Evolutionary conservation across 2,797 vertebrate species (phyloP), one percentile per base, ranked within the genome.

Genomic region (Trichosurus vulpecula): DNA sequence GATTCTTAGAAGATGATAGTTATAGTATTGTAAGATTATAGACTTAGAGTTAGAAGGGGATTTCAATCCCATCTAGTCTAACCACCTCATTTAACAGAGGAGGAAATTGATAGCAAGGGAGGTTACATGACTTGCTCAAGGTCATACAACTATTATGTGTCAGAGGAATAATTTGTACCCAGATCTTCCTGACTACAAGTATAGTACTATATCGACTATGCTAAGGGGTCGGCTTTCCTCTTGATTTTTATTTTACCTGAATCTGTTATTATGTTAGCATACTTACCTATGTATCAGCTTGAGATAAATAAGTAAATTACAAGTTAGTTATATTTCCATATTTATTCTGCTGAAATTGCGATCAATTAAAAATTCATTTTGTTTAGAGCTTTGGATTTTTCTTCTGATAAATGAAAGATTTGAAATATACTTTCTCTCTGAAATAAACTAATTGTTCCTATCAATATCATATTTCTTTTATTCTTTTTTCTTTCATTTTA

Each of bases 311-410:
- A 22, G 10, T 0, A 27, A 41, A 94, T 29, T 56, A 16, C 74
- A 95, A 94, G 19, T 91, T 56, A n/a, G 4, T 95, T 91, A 90
- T 54, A 54, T 35, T 87, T 25, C 31, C 52, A 61, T 81, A 55
- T 56, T 30, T 2, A 66, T 1, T 92, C 0, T 4, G 0, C 52
- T 93, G 6, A 51, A 94, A 47, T 52, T 3, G 10, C 90, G 35
- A 54, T 56, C 47, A 53, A 14, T 29, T 1, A 47, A 54, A 92
- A 61, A 81, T 10, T 16, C 0, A 29, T 55, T 92, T 96, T 92
- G 6, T 47, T 41, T 92, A 92, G 30, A 52, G 0, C 35, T 30
- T 93, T 0, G 16, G 94, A 4, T 54, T 96, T 93, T 9, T 66
- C 5, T 61, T 35, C 31, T 11, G 35, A 29, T 96, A 93, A 90